Percentiles rank a stretch among this genome's conserved stretches.
Evolutionary conservation across 1,140 invertebrate species (phyloP).

Genomic region (Drosophila murphyi): DNA sequence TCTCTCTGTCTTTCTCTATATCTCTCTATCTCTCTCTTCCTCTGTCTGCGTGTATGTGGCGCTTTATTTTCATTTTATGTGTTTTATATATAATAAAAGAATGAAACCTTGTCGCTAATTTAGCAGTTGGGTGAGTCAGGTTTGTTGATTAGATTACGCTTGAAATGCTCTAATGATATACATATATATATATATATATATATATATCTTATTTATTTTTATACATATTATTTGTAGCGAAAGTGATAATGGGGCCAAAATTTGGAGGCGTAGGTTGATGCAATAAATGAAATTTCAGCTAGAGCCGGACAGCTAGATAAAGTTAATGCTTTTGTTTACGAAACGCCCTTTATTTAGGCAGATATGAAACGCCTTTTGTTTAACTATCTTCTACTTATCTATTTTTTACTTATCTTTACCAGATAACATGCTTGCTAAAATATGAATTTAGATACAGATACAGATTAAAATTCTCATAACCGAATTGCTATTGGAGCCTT

Average conservation of each 20-base stretch:
- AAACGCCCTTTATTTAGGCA: constrained; percentile 23
- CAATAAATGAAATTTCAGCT: background rate
- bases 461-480: too few relatives aligned
- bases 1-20: too few relatives aligned
- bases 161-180: constrained; percentile 2
- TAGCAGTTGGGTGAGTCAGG: constrained; percentile 61
- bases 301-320: constrained; percentile 12
- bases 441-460: background rate
- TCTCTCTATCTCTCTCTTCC: too few relatives aligned
- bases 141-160: constrained; percentile 62
- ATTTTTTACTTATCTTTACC: background rate
- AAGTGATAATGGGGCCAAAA: constrained; percentile 40
- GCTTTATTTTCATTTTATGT: constrained; percentile 28
- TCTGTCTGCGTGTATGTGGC: constrained; percentile 14
- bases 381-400: background rate
- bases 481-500: background rate
- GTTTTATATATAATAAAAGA: constrained; percentile 63
- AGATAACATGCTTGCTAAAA: constrained; percentile 6
- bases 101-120: constrained; percentile 33
- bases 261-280: constrained; percentile 42
- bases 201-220: too few relatives aligned
- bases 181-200: too few relatives aligned
- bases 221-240: constrained; percentile 8
- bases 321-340: background rate
- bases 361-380: background rate